Conservation (phyloP, 2,888 invertebrate genomes). For the Plebejus anna region DNA sequence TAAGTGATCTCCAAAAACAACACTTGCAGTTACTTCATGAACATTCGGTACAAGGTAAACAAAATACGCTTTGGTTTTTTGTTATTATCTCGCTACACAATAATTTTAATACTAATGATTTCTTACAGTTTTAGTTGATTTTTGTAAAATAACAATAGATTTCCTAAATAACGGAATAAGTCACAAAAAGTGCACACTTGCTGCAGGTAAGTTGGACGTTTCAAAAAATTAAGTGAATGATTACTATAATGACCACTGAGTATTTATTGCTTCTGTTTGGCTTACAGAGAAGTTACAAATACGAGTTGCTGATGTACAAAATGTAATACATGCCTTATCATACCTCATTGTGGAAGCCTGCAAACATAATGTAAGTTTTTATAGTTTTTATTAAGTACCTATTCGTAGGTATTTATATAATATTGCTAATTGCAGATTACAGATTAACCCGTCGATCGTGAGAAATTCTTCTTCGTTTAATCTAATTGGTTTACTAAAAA, state of each 20-base stretch:
- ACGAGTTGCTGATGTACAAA: conserved; percentile 75
- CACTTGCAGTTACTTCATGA: conserved; percentile 60
- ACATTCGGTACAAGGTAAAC: conserved; percentile 61
- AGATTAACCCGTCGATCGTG: too few species aligned
- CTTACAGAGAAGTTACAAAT: conserved; percentile 81
- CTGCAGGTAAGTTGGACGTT: conserved; percentile 70
- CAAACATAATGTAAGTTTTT: conserved; percentile 81
- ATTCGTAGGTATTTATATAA: too few species aligned
- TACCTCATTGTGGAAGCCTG: conserved; percentile 85
- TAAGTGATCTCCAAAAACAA: conserved; percentile 70
- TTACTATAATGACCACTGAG: neutral
- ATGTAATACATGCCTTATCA: conserved; percentile 86
- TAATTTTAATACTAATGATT: conserved; percentile 29
- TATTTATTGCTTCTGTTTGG: conserved; percentile 33
- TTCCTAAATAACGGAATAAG: conserved; percentile 84
- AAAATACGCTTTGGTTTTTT: neutral
- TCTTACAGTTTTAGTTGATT: conserved; percentile 83
- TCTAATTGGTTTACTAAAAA: too few species aligned
- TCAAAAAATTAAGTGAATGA: neutral
- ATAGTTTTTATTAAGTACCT: conserved; percentile 6
- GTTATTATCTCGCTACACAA: neutral
- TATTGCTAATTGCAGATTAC: too few species aligned
- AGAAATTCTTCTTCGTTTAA: neutral
- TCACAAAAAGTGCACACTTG: conserved; percentile 80
- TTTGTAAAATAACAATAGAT: conserved; percentile 84